Evolutionary conservation across 2,113 vertebrate genomes (phyloP), one percentile per base, ranked within the genome.

Genomic region (Felis chaus): DNA sequence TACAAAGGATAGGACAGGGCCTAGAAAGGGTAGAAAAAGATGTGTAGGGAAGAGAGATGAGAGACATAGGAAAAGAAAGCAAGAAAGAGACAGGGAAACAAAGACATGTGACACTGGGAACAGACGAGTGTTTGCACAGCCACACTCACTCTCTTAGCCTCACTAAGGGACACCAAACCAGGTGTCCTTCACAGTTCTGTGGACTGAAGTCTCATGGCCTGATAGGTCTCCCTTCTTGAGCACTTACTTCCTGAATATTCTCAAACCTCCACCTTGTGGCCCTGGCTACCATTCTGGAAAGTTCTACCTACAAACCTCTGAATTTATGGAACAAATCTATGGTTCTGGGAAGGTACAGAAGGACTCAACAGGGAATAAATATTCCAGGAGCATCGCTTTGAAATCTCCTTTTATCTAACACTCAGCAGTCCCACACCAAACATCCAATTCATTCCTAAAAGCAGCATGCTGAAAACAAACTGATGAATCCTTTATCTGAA

Each of bases 301-400:
- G 68, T 11, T 96, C 73, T 91, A 55, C 18, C 36, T 39, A 45
- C 2, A 48, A 31, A 92, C 29, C 39, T 91, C 53, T 53, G 33
- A 87, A 79, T 73, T 96, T 66, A 96, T 5, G 41, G 18, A 95
- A 39, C 53, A 95, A 76, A 94, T 12, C 45, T 85, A 81, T 23
- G n/a, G 10, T 16, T 83, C 65, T 83, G 61, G 76, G 55, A 93
- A 79, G 39, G 33, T 5, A 92, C 69, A 88, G 65, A 74, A 76
- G 94, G 53, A 83, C 36, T 92, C 82, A 91, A 87, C 2, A 95
- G 19, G 45, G 74, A 66, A 86, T 25, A 94, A 50, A 73, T 91
- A 96, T 87, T 89, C 89, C 96, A 97, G 89, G 98, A 89, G 69
- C 50, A 87, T 23, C 31, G 7, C 86, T 95, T 96, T 73, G 97